phyloP scores from a whole-genome alignment of 1,140 invertebrate species.

The Cecropterus lyciades region DNA sequence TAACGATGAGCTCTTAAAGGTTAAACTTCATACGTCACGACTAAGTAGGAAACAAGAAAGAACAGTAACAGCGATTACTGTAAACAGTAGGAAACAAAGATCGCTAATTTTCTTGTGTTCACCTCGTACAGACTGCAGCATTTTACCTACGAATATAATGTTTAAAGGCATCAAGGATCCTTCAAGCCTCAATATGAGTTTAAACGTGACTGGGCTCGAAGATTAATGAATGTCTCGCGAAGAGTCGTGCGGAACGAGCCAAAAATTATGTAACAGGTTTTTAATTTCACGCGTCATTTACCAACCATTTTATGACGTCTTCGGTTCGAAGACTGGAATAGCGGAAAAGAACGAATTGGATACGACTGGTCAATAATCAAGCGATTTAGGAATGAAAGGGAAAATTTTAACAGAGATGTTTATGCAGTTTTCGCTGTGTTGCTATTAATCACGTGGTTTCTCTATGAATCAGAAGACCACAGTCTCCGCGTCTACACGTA shows the following conservation, averaged over 20 bases:
- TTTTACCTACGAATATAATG: not conserved
- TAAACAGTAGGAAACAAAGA: too few relatives aligned
- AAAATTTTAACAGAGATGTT: slow-evolving; percentile 6
- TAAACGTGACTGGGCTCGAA: slow-evolving; percentile 25
- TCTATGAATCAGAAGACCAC: too few relatives aligned
- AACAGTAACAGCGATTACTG: too few relatives aligned
- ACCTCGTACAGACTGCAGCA: too few relatives aligned
- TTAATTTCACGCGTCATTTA: slow-evolving; percentile 35
- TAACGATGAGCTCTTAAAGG: too few relatives aligned
- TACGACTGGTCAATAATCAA: slow-evolving; percentile 26
- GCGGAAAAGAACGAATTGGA: slow-evolving; percentile 33
- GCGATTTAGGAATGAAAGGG: slow-evolving; percentile 2
- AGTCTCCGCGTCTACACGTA: too few relatives aligned
- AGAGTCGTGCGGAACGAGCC: slow-evolving; percentile 22
- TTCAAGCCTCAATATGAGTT: slow-evolving; percentile 11
- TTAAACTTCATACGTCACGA: too few relatives aligned
- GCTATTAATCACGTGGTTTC: too few relatives aligned
- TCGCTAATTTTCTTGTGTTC: too few relatives aligned
- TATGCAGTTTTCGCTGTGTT: not conserved
- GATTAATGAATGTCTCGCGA: slow-evolving; percentile 36
- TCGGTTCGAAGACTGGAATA: slow-evolving; percentile 25
- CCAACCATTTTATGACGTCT: slow-evolving; percentile 31
- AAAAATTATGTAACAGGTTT: slow-evolving; percentile 37
- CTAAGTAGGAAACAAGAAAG: too few relatives aligned
- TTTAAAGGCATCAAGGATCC: slow-evolving; percentile 5